Evolutionary conservation across 2,888 invertebrate genomes (phyloP).

Genomic region (Erpobdella octoculata): DNA sequence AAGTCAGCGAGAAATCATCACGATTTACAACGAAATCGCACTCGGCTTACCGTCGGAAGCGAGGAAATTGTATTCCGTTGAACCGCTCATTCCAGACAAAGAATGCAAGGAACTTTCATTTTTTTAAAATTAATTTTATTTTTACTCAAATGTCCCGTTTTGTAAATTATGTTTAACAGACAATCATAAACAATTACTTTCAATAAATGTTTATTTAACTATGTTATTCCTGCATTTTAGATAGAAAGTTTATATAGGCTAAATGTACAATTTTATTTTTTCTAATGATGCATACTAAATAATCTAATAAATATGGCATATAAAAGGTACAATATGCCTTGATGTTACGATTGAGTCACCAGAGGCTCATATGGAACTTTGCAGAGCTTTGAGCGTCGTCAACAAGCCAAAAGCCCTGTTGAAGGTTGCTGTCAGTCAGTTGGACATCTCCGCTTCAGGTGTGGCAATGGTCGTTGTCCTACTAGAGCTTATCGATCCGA

Average conservation of each 20-base stretch:
- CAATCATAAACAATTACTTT: too few species aligned
- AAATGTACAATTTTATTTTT: too few species aligned
- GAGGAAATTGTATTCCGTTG: slow-evolving; percentile 36
- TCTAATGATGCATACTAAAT: too few species aligned
- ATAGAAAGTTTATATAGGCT: too few species aligned
- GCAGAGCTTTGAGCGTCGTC: slow-evolving; percentile 46
- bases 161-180: too few species aligned
- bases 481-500: slow-evolving; percentile 42
- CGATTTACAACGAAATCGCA: slow-evolving; percentile 43
- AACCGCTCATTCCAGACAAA: slow-evolving; percentile 42
- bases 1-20: slow-evolving; percentile 44
- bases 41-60: slow-evolving; percentile 38
- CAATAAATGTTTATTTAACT: too few species aligned
- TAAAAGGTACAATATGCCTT: slow-evolving; percentile 19
- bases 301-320: too few species aligned
- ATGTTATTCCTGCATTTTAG: too few species aligned
- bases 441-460: slow-evolving; percentile 46
- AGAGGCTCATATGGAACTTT: slow-evolving; percentile 45
- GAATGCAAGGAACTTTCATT: slow-evolving; percentile 38
- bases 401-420: slow-evolving; percentile 42
- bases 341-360: slow-evolving; percentile 46
- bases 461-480: slow-evolving; percentile 43
- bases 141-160: background rate
- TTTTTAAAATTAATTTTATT: background rate
- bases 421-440: slow-evolving; percentile 41